A percentile compares a stretch with the other conserved stretches of the same genome.
Evolutionary conservation across 2,113 vertebrate genomes (phyloP).

Genomic region (Dermatemys mawii): DNA sequence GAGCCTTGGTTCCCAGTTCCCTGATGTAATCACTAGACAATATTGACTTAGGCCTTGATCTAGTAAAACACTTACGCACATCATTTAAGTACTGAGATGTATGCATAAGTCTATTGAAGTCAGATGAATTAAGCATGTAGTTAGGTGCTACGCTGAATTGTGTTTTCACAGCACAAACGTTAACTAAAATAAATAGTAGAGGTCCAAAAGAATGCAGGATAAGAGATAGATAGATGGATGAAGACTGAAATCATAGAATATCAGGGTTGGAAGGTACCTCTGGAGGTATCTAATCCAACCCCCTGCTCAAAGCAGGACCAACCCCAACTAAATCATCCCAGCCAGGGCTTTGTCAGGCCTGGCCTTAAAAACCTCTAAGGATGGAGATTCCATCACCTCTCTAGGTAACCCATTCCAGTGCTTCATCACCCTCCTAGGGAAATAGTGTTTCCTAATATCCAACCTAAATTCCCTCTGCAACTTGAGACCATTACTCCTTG

Average conservation of each 20-base stretch:
- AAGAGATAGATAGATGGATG: not conserved
- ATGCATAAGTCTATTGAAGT: constrained; percentile 40
- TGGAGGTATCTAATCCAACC: too few species aligned
- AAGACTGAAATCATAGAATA: not conserved
- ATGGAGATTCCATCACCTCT: too few species aligned
- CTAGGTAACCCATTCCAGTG: too few species aligned
- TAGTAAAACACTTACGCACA: constrained; percentile 41
- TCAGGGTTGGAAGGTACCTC: too few species aligned
- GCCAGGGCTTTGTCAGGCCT: too few species aligned
- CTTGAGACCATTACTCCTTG: too few species aligned
- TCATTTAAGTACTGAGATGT: constrained; percentile 40
- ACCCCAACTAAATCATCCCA: too few species aligned
- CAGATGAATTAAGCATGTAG: constrained; percentile 24
- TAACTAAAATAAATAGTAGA: not conserved
- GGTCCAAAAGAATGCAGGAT: not conserved
- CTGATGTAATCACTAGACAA: not conserved
- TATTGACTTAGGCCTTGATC: constrained; percentile 22
- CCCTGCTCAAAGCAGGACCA: too few species aligned
- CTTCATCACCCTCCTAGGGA: too few species aligned
- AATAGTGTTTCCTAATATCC: too few species aligned
- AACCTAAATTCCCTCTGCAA: too few species aligned
- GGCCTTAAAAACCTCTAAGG: too few species aligned
- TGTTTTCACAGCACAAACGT: not conserved
- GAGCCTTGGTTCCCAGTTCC: not conserved
- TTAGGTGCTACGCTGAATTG: not conserved